A percentile compares a stretch with the other conserved stretches of the same genome.
Evolutionary conservation across 2,888 invertebrate species (phyloP).

Genomic region (Chaetoderma sp.): DNA sequence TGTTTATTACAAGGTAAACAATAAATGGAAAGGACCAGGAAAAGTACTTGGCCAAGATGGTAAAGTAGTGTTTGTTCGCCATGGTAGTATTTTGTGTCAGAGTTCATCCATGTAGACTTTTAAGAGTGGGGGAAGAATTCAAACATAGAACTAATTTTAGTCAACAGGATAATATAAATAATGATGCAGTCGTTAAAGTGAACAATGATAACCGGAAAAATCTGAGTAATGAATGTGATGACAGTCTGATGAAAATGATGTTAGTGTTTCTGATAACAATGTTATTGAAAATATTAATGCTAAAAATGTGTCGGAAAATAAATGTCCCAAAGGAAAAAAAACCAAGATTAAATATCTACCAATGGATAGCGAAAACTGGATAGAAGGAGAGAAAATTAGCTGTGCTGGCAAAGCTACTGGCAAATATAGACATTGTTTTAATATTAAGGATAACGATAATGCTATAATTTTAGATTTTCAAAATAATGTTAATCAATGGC

Average conservation of each 20-base stretch:
- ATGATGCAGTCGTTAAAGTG: not conserved
- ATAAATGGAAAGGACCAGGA: conserved; percentile 30
- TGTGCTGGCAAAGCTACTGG: conserved; percentile 13
- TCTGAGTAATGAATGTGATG: too few relatives aligned
- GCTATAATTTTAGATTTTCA: conserved; percentile 3
- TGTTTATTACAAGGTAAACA: conserved; percentile 18
- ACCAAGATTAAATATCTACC: not conserved
- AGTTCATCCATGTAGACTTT: conserved; percentile 22
- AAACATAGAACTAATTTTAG: not conserved
- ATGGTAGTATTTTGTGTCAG: conserved; percentile 28
- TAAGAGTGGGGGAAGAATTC: conserved; percentile 10
- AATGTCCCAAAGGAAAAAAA: conserved; percentile 7
- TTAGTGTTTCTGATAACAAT: too few relatives aligned
- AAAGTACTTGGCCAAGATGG: conserved; percentile 39
- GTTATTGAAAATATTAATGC: too few relatives aligned
- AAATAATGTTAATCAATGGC: not conserved
- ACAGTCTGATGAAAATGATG: too few relatives aligned
- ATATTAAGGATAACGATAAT: not conserved
- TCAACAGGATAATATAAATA: too few relatives aligned
- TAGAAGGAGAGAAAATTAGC: not conserved
- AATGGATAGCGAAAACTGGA: not conserved
- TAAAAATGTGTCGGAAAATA: too few relatives aligned
- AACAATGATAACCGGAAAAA: too few relatives aligned
- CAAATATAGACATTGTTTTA: not conserved
- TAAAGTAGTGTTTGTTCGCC: conserved; percentile 28